Evolutionary conservation across 1,140 invertebrate genomes (phyloP).

Genomic region (Camponotus floridanus): DNA sequence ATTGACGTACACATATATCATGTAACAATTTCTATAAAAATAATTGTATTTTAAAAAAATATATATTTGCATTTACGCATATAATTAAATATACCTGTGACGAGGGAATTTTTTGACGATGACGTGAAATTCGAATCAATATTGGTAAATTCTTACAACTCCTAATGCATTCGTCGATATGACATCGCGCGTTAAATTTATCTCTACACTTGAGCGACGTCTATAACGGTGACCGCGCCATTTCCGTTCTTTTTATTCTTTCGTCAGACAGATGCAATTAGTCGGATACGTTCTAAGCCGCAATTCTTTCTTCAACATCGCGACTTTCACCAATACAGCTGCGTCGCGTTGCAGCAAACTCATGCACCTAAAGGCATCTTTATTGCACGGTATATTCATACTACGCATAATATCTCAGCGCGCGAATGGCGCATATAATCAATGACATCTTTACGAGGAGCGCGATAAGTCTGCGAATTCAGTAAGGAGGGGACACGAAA

Average conservation of each 20-base stretch:
- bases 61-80: not conserved
- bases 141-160: not conserved
- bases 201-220: not conserved
- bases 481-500: conserved; percentile 40
- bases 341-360: conserved; percentile 7
- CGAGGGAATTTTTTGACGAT: conserved; percentile 39
- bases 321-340: conserved; percentile 65
- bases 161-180: not conserved
- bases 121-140: not conserved
- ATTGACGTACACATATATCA: not conserved
- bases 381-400: conserved; percentile 74
- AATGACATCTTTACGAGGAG: conserved; percentile 79
- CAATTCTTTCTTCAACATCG: conserved; percentile 51
- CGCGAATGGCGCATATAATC: conserved; percentile 73
- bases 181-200: not conserved
- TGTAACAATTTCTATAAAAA: not conserved
- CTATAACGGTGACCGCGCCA: not conserved
- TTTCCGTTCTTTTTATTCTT: conserved; percentile 8
- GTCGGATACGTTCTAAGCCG: conserved; percentile 42
- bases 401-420: conserved; percentile 72
- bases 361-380: conserved; percentile 60
- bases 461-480: conserved; percentile 69
- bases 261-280: conserved; percentile 50
- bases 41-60: not conserved
- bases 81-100: not conserved